Evolutionary conservation across 2,113 vertebrate species (phyloP).

Genomic region (Microcebus ravelobensis): DNA sequence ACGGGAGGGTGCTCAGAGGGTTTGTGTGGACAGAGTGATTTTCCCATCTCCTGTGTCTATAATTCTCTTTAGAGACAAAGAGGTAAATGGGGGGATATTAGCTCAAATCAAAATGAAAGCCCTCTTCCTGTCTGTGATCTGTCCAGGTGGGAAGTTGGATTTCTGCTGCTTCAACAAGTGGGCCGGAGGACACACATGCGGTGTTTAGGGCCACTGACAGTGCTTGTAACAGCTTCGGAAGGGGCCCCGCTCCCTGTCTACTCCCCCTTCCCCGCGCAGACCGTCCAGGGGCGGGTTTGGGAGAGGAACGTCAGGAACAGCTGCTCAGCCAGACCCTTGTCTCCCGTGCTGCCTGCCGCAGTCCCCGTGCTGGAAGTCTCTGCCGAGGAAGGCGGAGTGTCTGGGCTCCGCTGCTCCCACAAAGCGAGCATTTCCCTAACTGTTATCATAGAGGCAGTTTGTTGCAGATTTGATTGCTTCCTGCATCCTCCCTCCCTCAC

Average conservation of each 20-base stretch:
- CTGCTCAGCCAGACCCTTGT: neutral
- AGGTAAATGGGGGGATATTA: neutral
- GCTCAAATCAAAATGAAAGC: neutral
- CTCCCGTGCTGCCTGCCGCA: neutral
- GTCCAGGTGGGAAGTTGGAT: neutral
- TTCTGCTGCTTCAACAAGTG: constrained; percentile 51
- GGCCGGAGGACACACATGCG: neutral
- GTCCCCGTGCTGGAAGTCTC: neutral
- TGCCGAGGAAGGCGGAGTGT: neutral
- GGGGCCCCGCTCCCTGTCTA: neutral
- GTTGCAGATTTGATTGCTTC: neutral
- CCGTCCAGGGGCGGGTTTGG: neutral
- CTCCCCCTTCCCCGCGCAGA: neutral
- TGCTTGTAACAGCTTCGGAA: neutral
- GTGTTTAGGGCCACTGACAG: neutral
- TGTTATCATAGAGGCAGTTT: neutral
- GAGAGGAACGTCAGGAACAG: neutral
- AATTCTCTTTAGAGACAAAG: neutral
- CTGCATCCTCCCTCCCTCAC: neutral
- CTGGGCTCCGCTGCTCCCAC: neutral
- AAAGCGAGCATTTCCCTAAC: neutral
- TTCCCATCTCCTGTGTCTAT: neutral
- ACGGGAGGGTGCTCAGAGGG: neutral
- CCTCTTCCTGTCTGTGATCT: neutral
- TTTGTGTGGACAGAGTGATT: neutral